Base-by-base conservation (phyloP, 2,113 vertebrate species). In the Tichodroma muraria region DNA sequence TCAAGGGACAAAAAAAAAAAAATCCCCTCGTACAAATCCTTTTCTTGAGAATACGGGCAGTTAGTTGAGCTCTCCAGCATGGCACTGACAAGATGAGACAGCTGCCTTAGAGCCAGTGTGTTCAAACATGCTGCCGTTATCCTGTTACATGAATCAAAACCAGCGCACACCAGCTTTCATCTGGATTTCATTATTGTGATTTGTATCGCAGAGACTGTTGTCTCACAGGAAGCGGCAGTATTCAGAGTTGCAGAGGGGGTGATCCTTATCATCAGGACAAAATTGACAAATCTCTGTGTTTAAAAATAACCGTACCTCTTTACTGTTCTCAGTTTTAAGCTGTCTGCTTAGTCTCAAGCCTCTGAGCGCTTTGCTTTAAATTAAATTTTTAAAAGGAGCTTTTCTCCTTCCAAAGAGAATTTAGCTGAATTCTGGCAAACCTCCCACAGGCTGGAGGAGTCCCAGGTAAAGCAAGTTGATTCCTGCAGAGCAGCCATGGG, bases 161-260 rank as follows among this genome's bases (percentile, higher is more conserved):
- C 95, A 96, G 93, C 96, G 94, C 90, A 72, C 95, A 94, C 85
- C 85, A 82, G 88, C 88, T 94, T 96, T 96, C 95, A 96, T 87
- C 96, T 95, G 95, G 82, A 85, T 96, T 96, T 94, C 89, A 90
- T 96, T 93, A 89, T 57, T 85, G 88, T 96, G 95, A 95, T 95
- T 96, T 94, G 94, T 93, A 84, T 79, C 52, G 0, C 16, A 89
- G 84, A 79, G 94, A 76, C 89, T 94, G 57, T 87, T 96, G 96
- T 94, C 92, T 95, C 21, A 0, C 92, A 94, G 94, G 96, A 96
- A 96, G 60, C 79, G 2, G 60, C 90, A 93, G 80, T 15, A 85
- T 88, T 61, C 3, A 2, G 87, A 60, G 66, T 21, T 42, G 49
- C 31, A 75, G 54, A 28, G 52, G 25, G 42, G 8, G 33, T 94